Base-by-base conservation (phyloP, 2,888 invertebrate genomes). In the Agonopterix arenella region DNA sequence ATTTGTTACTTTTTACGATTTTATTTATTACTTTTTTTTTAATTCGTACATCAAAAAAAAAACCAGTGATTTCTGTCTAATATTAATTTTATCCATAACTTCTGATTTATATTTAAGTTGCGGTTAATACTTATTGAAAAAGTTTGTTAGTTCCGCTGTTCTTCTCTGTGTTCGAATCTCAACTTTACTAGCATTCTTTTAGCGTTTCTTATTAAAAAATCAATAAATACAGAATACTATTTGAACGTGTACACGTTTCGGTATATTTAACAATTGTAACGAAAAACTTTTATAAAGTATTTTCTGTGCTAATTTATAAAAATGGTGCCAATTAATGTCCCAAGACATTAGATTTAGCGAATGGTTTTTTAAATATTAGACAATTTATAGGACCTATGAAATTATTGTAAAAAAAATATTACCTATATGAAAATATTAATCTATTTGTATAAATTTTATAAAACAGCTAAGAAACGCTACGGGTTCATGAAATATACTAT, bases 391-490 rank as follows among this genome's bases (percentile, higher is more conserved):
- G 68, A 76, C 71, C 71, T 78, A 71, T 76, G 64, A 70, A 70
- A 43, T 65, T 66, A 64, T 64, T 69, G 57, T 70, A 62, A 59
- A 61, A 59, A 61, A 62, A 11, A 13, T 43, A 11, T 8, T 11
- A n/a, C n/a, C n/a, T n/a, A 53, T 58, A 71, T 63, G 60, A 66
- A 76, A 79, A 68, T 76, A 76, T 73, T 76, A 73, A 69, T 68
- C 68, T 75, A 77, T 80, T 80, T 82, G 78, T 82, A 78, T 80
- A 81, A 75, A 80, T 80, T 83, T 81, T 84, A 79, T 79, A 82
- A 80, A 79, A 73, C 83, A 82, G 80, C 84, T 84, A 84, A 85
- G 85, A 89, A 88, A 88, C 86, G 86, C 89, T 89, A 89, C 88
- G 89, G 88, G 88, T 89, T 86, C 76, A 80, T 76, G 80, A 86